phyloP scores from a whole-genome alignment of 2,888 invertebrate genomes.

The Agrotis ipsilon region DNA sequence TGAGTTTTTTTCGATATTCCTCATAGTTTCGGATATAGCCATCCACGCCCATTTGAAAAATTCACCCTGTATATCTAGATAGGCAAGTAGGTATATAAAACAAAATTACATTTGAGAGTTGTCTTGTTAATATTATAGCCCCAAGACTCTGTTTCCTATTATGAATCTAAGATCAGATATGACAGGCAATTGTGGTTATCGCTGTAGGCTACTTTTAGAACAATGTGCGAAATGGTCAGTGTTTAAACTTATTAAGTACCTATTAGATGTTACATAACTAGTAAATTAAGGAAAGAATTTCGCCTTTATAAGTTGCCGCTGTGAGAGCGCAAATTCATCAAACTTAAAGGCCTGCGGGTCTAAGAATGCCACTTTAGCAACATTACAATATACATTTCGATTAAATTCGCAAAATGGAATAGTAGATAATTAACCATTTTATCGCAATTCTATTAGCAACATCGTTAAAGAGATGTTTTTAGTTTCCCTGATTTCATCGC shows the following conservation, averaged over 20 bases:
- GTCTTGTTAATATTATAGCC: slow-evolving; percentile 54
- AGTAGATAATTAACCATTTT: too few species aligned
- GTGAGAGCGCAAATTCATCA: not conserved
- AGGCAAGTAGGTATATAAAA: slow-evolving; percentile 18
- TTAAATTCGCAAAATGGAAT: too few species aligned
- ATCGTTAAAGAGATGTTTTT: too few species aligned
- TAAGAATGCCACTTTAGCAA: too few species aligned
- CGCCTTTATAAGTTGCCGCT: not conserved
- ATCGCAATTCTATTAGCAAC: too few species aligned
- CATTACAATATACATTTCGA: too few species aligned
- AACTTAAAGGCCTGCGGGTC: not conserved
- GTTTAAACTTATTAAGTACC: slow-evolving; percentile 41
- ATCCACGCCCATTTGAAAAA: too few species aligned
- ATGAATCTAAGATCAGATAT: slow-evolving; percentile 62
- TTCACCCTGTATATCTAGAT: too few species aligned
- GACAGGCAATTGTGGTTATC: slow-evolving; percentile 68
- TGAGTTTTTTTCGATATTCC: too few species aligned
- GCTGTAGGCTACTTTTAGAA: slow-evolving; percentile 66
- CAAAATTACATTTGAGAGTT: slow-evolving; percentile 53
- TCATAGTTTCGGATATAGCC: too few species aligned
- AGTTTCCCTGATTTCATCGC: too few species aligned
- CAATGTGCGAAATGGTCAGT: slow-evolving; percentile 66
- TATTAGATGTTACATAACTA: not conserved
- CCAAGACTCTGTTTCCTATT: slow-evolving; percentile 56
- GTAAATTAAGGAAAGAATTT: not conserved